phyloP scores from a whole-genome alignment of 2,113 vertebrate species.

The Ctenomys sociabilis region DNA sequence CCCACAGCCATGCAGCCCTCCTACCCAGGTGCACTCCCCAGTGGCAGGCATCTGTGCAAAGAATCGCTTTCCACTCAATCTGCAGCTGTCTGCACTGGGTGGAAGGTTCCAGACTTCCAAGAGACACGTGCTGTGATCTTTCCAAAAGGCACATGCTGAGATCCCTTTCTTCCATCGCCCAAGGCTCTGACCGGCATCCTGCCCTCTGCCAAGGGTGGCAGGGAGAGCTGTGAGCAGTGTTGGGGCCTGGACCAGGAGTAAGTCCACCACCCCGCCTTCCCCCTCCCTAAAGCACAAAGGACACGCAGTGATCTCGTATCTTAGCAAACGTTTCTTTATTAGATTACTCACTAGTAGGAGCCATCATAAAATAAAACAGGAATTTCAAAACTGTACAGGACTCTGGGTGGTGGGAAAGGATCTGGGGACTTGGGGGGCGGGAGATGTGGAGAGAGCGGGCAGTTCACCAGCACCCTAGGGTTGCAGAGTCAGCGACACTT shows the following conservation, averaged over 20 bases:
- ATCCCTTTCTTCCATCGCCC: not conserved
- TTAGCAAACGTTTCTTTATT: slow-evolving; percentile 94
- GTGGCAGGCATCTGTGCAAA: accelerated
- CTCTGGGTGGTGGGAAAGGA: slow-evolving; percentile 54
- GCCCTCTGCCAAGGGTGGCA: not conserved
- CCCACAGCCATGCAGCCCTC: not conserved
- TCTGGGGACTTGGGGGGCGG: not conserved
- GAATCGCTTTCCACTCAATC: not conserved
- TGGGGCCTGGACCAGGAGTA: not conserved
- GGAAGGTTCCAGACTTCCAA: not conserved
- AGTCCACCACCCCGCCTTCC: not conserved
- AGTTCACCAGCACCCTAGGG: slow-evolving; percentile 64
- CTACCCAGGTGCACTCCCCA: accelerated
- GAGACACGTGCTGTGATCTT: not conserved
- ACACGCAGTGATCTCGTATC: slow-evolving; percentile 75
- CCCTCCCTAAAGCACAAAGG: not conserved
- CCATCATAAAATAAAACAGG: slow-evolving; percentile 90
- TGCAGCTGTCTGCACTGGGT: not conserved
- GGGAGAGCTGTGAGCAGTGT: not conserved
- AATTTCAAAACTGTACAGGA: slow-evolving; percentile 86
- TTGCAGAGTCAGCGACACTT: slow-evolving; percentile 61
- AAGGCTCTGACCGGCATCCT: not conserved
- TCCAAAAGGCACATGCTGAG: not conserved
- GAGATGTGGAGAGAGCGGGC: not conserved
- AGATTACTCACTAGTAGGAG: slow-evolving; percentile 92